Conservation (phyloP, 2,113 vertebrate genomes). For the Hippolais icterina region DNA sequence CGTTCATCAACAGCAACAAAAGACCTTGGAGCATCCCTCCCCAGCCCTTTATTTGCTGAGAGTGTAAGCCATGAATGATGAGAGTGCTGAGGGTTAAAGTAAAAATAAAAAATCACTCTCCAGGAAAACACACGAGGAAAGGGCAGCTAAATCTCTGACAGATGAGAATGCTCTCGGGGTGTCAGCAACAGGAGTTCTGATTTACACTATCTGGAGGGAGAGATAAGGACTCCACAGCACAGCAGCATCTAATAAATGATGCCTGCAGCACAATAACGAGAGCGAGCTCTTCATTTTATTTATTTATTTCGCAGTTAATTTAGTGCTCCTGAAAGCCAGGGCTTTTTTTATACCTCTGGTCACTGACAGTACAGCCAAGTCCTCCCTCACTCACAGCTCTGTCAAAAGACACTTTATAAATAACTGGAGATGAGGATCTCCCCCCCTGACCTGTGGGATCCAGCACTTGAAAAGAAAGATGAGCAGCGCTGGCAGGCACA, state of each 20-base stretch:
- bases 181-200: slow-evolving; percentile 61
- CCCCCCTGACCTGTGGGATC: slow-evolving; percentile 17
- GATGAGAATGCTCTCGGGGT: slow-evolving; percentile 55
- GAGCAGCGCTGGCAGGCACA: not conserved
- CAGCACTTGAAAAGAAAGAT: slow-evolving; percentile 15
- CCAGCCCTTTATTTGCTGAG: slow-evolving; percentile 57
- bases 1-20: slow-evolving; percentile 58
- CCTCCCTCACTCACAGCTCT: not conserved
- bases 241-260: slow-evolving; percentile 64
- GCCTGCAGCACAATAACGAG: slow-evolving; percentile 46
- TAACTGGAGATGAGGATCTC: slow-evolving; percentile 30
- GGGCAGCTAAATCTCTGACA: slow-evolving; percentile 60
- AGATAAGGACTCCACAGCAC: slow-evolving; percentile 55
- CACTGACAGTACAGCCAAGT: slow-evolving; percentile 3
- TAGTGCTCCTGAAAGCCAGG: slow-evolving; percentile 40
- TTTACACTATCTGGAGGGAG: slow-evolving; percentile 70
- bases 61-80: slow-evolving; percentile 50
- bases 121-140: slow-evolving; percentile 43
- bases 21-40: slow-evolving; percentile 65
- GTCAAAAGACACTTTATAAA: slow-evolving; percentile 39
- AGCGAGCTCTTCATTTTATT: slow-evolving; percentile 54
- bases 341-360: not conserved
- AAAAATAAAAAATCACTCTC: slow-evolving; percentile 61
- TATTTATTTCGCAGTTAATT: slow-evolving; percentile 64
- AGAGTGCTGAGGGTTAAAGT: slow-evolving; percentile 54